phyloP scores from a whole-genome alignment of 2,113 vertebrate genomes.

The Eulemur rufifrons region DNA sequence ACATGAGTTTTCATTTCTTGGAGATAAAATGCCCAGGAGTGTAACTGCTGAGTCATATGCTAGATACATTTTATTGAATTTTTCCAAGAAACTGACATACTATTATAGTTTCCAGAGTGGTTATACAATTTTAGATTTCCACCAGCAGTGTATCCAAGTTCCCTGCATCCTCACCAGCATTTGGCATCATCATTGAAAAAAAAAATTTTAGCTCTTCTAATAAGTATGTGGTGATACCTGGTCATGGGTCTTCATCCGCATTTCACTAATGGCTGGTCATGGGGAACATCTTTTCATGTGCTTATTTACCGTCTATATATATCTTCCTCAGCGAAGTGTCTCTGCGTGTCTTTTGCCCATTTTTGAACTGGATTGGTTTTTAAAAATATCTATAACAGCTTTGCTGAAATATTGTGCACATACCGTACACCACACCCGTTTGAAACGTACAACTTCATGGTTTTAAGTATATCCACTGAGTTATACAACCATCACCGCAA shows the following conservation, averaged over 20 bases:
- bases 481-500: background rate
- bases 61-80: background rate
- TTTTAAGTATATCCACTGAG: background rate
- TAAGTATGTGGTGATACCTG: background rate
- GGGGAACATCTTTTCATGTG: background rate
- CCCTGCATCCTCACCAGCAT: background rate
- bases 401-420: background rate
- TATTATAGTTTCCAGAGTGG: background rate
- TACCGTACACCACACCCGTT: background rate
- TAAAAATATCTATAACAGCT: background rate
- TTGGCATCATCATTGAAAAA: background rate
- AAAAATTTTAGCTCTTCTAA: background rate
- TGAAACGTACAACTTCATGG: background rate
- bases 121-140: background rate
- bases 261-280: slow-evolving; percentile 11
- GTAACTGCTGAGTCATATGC: background rate
- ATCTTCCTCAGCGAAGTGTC: background rate
- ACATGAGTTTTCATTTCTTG: background rate
- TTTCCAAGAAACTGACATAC: background rate
- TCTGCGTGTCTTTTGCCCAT: background rate
- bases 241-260: slow-evolving; percentile 12
- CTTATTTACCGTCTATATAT: background rate
- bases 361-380: background rate
- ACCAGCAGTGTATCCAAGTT: background rate
- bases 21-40: background rate